These are phyloP conservation scores for Tetramorium bicarinatum DNA, from an alignment of 2,888 invertebrate species.

Conservation along the genomic window DNA sequence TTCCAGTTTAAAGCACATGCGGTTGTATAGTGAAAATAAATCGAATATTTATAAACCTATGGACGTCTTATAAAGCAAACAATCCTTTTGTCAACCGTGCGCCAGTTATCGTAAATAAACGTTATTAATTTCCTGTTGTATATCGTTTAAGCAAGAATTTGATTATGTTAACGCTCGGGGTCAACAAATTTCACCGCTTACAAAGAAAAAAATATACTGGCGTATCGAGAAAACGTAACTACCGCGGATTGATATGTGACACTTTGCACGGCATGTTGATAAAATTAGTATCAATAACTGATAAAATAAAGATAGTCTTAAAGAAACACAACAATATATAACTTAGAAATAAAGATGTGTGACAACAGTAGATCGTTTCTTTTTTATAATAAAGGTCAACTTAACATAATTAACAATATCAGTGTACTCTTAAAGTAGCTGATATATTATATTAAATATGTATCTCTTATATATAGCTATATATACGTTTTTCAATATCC, in stretches of 20 bases:
- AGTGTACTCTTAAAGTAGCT: conserved; percentile 6
- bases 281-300: conserved; percentile 30
- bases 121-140: conserved; percentile 1
- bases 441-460: conserved; percentile 36
- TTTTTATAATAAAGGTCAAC: conserved; percentile 35
- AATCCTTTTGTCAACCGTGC: neutral
- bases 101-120: neutral
- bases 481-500: conserved; percentile 25
- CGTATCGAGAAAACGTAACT: neutral
- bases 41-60: conserved; percentile 50
- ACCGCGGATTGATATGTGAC: conserved; percentile 16
- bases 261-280: conserved; percentile 21
- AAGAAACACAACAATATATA: conserved; percentile 25
- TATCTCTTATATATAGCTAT: conserved; percentile 14
- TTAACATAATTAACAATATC: conserved; percentile 47
- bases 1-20: conserved; percentile 52
- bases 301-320: conserved; percentile 31
- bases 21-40: conserved; percentile 51
- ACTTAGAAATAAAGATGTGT: conserved; percentile 19
- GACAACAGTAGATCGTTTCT: conserved; percentile 31
- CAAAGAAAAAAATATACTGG: neutral
- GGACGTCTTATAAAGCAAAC: neutral
- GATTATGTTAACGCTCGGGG: neutral
- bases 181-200: neutral
- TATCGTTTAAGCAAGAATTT: neutral